phyloP scores from a whole-genome alignment of 2,888 invertebrate genomes.

The Drosophila niveifrons region DNA sequence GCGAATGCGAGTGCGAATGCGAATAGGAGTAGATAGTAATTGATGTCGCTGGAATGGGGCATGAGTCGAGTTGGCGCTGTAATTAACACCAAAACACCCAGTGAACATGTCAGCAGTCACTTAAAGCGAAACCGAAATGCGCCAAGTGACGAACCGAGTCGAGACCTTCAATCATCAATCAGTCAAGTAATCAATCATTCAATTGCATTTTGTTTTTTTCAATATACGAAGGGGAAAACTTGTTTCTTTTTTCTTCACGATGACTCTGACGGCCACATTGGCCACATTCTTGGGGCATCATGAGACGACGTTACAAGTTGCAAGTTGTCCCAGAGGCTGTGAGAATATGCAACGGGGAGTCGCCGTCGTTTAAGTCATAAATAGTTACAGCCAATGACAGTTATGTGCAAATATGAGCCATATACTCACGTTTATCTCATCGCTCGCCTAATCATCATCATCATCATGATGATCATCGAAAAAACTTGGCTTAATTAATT shows the following conservation, averaged over 20 bases:
- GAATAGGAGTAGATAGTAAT: conserved; percentile 22
- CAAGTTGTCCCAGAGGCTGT: conserved; percentile 25
- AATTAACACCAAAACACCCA: conserved; percentile 82
- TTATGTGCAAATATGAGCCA: conserved; percentile 49
- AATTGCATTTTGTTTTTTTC: conserved; percentile 53
- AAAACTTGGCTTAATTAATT: conserved; percentile 64
- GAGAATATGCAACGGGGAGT: conserved; percentile 52
- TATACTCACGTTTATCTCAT: conserved; percentile 20
- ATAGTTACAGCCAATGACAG: conserved; percentile 72
- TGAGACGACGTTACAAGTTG: conserved; percentile 16
- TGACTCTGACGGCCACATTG: conserved; percentile 43
- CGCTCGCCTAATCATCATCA: conserved; percentile 21
- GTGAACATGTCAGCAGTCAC: conserved; percentile 82
- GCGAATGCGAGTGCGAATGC: conserved; percentile 17
- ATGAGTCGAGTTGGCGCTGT: conserved; percentile 56
- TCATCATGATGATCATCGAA: conserved; percentile 20
- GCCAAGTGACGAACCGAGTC: conserved; percentile 10
- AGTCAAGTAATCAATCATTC: conserved; percentile 79
- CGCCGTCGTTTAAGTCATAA: conserved; percentile 70
- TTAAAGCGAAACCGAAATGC: conserved; percentile 71
- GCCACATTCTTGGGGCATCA: conserved; percentile 52
- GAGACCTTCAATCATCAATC: conserved; percentile 80
- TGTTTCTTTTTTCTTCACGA: conserved; percentile 24
- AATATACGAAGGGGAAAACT: conserved; percentile 12
- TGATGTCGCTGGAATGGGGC: conserved; percentile 36